Percentiles rank a stretch among this genome's conserved stretches.
These are phyloP conservation scores for Apodemia duryi DNA, from an alignment of 2,888 invertebrate genomes.

Conservation along the genomic window DNA sequence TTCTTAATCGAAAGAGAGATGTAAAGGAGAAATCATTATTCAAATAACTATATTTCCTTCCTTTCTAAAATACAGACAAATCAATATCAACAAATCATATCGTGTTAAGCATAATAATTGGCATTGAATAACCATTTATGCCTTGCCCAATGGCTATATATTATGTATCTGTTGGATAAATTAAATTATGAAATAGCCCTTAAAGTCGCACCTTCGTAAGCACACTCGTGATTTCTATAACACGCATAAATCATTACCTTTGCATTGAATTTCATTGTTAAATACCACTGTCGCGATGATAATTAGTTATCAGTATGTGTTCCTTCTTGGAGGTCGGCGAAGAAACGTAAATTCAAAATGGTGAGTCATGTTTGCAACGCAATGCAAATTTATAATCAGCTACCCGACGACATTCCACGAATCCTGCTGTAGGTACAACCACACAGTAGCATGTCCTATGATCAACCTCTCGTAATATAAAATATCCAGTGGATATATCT, in stretches of 20 bases:
- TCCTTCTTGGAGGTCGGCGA: constrained; percentile 8
- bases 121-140: not conserved
- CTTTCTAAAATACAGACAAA: not conserved
- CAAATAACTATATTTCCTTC: not conserved
- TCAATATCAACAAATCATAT: not conserved
- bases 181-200: constrained; percentile 1
- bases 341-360: constrained; percentile 30
- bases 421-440: constrained; percentile 28
- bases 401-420: constrained; percentile 63
- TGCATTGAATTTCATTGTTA: constrained; percentile 3
- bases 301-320: constrained; percentile 15
- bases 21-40: not conserved
- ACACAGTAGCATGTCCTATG: constrained; percentile 7
- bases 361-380: constrained; percentile 64
- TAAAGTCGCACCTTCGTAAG: not conserved
- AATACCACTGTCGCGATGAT: not conserved
- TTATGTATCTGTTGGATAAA: not conserved
- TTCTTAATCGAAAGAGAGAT: not conserved
- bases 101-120: not conserved
- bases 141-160: not conserved
- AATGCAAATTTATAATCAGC: constrained; percentile 65
- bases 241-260: not conserved
- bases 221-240: not conserved
- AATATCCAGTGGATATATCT: not conserved
- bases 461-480: not conserved